Base-by-base conservation (phyloP, 2,113 vertebrate species). In the Pygoscelis adeliae region DNA sequence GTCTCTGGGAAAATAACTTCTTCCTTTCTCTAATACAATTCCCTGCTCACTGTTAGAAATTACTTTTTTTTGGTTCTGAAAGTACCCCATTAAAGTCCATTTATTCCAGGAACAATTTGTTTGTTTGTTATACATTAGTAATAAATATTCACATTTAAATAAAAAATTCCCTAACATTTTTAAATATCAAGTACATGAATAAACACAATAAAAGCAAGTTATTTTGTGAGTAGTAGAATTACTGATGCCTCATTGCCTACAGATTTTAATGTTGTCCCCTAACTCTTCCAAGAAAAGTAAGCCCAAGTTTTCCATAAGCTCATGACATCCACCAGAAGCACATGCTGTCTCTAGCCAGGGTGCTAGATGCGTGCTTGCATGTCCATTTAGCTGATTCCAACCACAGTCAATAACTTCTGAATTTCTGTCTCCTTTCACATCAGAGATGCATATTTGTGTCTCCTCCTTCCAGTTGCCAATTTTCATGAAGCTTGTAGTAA, bases 91-190 rank as follows among this genome's bases (percentile, higher is more conserved):
- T 88, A 46, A 90, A 85, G 13, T 46, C 15, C 44, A 69, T 29
- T 93, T 90, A 56, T 52, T 94, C 20, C 18, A 63, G 65, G 50
- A 90, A 32, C 9, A 80, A 32, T 87, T 85, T 74, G 14, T 70
- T 77, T 67, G 22, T 50, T 82, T 69, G 14, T 9, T 85, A 13
- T 69, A 65, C 2, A 3, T 30, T 88, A 65, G 21, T 44, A 52
- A 72, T 46, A 93, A 88, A 85, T 47, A 82, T 22, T 89, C 69
- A 62, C 23, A 72, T 86, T 69, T 69, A 88, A 96, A 83, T 61
- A 34, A 84, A 92, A 70, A 52, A 5, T 3, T 59, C 50, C 16
- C 11, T 36, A 38, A 58, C 10, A 74, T 50, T 83, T 92, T 65
- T 65, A 76, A n/a, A 32, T 81, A 62, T 27, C 12, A 50, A 53